Evolutionary conservation across 2,888 invertebrate genomes (phyloP), one percentile per base, ranked within the genome.

Genomic region (Pelosia muscerda): DNA sequence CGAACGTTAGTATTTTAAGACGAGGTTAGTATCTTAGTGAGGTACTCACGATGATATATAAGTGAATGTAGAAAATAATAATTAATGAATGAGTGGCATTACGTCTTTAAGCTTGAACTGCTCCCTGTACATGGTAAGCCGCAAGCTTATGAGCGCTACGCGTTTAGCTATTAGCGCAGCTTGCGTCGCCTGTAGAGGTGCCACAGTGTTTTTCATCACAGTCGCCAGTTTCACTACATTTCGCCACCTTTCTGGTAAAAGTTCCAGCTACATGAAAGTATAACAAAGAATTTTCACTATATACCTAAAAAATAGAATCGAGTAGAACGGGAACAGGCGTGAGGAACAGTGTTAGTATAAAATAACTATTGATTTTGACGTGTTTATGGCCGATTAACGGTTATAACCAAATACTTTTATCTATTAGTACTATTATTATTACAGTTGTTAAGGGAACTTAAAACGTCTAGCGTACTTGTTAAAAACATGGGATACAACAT

Each of bases 161-260:
- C 98, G 96, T 86, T 97, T 97, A 69, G 98, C 96, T 78, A 99
- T 97, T 63, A 98, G 96, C 67, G 97, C 97, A 0, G 98, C 98
- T 90, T 99, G 98, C 71, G 97, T 97, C 5, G 98, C 97, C 89
- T 98, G 98, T 72, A 99, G 95, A 23, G 99, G 98, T 1, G 97
- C 97, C 54, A 99, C 98, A 60, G 96, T 95, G 88, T 98, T 98
- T 89, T 98, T 98, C 62, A 98, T 96, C 64, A 97, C 96, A 2
- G 97, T 96, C 0, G 98, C 97, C 69, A 97, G 94, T 90, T 98
- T 98, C 88, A 98, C 98, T 10, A 98, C 95, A 79, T 96, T 97
- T 63, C 96, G 95, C 99, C 99, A 99, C 81, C 96, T 96, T 78
- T 98, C 98, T 0, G 99, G 99, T 57, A 99, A 92, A 81, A 98